Conservation (phyloP, 2,888 invertebrate species). For the Nezara viridula region DNA sequence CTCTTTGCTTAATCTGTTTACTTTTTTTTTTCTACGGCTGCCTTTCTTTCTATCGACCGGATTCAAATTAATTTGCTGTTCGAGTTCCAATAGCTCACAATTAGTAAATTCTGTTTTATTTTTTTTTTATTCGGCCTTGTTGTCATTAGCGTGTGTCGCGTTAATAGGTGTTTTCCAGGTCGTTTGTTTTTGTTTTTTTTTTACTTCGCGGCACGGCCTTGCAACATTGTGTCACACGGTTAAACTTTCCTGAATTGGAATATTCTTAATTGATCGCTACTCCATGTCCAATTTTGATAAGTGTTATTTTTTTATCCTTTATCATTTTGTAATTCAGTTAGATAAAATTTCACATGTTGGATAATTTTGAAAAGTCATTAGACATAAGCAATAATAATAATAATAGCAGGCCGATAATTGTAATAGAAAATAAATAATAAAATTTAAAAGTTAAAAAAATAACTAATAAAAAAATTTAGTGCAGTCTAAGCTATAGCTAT, state of each 20-base stretch:
- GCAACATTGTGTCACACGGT: not conserved
- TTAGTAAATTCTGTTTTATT: constrained; percentile 6
- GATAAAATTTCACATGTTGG: no score
- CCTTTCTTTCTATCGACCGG: not conserved
- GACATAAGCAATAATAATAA: no score
- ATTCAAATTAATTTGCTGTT: constrained; percentile 13
- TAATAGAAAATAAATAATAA: no score
- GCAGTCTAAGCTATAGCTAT: no score
- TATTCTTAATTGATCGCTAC: not conserved
- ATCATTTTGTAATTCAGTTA: no score
- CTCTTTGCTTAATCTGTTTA: constrained; percentile 54
- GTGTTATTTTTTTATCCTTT: no score
- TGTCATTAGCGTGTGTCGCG: not conserved
- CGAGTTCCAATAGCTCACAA: constrained; percentile 38
- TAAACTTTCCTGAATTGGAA: not conserved
- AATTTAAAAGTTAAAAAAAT: no score
- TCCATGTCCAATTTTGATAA: no score
- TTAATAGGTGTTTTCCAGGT: not conserved
- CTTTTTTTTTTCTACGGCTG: not conserved
- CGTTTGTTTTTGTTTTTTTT: not conserved
- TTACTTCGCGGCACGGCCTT: not conserved
- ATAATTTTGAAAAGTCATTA: no score
- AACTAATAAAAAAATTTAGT: no score
- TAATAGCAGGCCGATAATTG: no score
- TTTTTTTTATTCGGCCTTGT: not conserved